A percentile compares a stretch with the other conserved stretches of the same genome.
phyloP scores from a whole-genome alignment of 2,888 invertebrate genomes.

The Marronus borbonicus region DNA sequence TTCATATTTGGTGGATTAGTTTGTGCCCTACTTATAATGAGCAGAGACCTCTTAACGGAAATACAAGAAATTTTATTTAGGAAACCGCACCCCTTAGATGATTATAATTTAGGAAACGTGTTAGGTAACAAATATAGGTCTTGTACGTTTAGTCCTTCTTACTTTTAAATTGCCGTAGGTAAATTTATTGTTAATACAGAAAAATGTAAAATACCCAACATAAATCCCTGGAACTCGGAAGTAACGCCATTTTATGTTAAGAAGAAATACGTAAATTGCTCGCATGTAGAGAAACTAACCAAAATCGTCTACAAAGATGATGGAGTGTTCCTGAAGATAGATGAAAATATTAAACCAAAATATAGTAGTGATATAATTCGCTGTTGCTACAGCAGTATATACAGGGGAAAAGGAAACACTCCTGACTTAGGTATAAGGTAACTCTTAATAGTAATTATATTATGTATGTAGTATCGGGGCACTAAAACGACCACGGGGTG shows the following conservation, averaged over 20 bases:
- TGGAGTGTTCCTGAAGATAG: constrained; percentile 62
- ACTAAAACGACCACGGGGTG: too few relatives aligned
- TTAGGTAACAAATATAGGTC: too few relatives aligned
- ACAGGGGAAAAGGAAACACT: constrained; percentile 19
- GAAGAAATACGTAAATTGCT: constrained; percentile 73
- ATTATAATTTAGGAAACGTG: too few relatives aligned
- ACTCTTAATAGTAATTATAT: neutral
- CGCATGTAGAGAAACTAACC: constrained; percentile 64
- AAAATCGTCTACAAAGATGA: constrained; percentile 61
- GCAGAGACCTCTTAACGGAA: neutral
- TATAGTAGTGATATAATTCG: constrained; percentile 59
- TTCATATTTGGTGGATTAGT: neutral
- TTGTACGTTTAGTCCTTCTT: neutral
- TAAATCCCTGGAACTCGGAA: constrained; percentile 74
- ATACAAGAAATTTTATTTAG: too few relatives aligned
- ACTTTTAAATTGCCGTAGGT: constrained; percentile 8
- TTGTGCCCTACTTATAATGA: neutral
- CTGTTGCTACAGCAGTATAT: constrained; percentile 61
- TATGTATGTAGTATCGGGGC: too few relatives aligned
- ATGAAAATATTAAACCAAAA: constrained; percentile 59
- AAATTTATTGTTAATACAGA: constrained; percentile 72
- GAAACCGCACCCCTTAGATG: too few relatives aligned
- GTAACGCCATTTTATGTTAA: constrained; percentile 72
- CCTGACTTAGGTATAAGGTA: constrained; percentile 45
- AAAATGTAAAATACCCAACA: constrained; percentile 76